These are phyloP conservation scores for Lasioglossum oenotherae DNA, from an alignment of 2,888 invertebrate genomes.

Conservation along the genomic window DNA sequence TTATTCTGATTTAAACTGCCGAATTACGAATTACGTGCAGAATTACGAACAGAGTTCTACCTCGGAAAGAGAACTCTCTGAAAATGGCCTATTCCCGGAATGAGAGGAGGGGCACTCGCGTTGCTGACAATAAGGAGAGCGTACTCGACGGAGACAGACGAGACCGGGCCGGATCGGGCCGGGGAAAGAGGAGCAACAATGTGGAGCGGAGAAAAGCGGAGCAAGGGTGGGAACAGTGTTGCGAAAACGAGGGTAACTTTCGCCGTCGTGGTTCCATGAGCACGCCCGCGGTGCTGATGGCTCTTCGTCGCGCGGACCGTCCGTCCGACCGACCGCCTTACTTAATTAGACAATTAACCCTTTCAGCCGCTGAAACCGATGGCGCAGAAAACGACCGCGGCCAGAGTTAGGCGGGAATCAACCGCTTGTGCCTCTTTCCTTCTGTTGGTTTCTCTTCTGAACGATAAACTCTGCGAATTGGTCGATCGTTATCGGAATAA, in stretches of 20 bases:
- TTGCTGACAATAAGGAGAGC: background rate
- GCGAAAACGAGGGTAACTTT: constrained; percentile 67
- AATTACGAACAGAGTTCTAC: too few relatives aligned
- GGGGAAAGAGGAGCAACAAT: background rate
- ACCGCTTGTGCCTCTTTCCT: background rate
- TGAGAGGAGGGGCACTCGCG: background rate
- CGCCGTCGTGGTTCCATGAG: constrained; percentile 46
- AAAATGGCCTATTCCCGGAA: background rate
- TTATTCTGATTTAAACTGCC: too few relatives aligned
- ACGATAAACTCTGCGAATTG: background rate
- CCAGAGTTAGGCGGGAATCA: constrained; percentile 16
- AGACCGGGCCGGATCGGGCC: background rate
- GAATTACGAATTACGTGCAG: too few relatives aligned
- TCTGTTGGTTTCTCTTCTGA: constrained; percentile 17
- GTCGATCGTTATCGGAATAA: background rate
- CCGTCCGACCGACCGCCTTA: constrained; percentile 51
- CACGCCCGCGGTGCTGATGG: background rate
- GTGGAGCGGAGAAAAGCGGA: background rate
- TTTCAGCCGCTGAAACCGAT: constrained; percentile 68
- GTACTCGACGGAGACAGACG: background rate
- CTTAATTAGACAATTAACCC: constrained; percentile 77
- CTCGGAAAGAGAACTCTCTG: background rate
- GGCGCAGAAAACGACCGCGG: constrained; percentile 53
- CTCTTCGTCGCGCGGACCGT: constrained; percentile 29
- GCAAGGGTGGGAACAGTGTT: constrained; percentile 28